phyloP scores from a whole-genome alignment of 23 tunicate genomes.

The Corella eumyota region DNA sequence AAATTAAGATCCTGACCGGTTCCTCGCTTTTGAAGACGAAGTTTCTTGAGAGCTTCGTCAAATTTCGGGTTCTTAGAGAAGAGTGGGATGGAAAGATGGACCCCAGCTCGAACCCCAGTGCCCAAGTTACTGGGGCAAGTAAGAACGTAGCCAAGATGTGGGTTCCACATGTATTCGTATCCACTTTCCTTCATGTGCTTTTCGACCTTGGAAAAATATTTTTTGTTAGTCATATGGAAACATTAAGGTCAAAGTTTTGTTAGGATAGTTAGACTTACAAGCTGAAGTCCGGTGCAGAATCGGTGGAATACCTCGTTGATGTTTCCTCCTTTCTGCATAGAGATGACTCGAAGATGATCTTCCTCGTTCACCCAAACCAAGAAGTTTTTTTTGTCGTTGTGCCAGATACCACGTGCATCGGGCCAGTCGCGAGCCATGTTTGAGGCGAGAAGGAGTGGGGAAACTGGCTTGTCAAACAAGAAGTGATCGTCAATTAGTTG shows the following conservation, averaged over 20 bases:
- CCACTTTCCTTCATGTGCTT: conserved; percentile 50
- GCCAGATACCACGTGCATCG: conserved; percentile 94
- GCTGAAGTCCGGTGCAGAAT: conserved; percentile 72
- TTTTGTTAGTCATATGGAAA: too few relatives aligned
- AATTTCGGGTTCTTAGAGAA: too few relatives aligned
- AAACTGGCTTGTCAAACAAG: conserved; percentile 94
- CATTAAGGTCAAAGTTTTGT: too few relatives aligned
- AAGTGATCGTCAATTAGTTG: conserved; percentile 71
- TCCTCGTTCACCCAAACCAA: conserved; percentile 94
- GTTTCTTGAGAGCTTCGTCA: too few relatives aligned
- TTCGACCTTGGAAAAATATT: conserved; percentile 78
- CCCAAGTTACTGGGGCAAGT: conserved; percentile 84
- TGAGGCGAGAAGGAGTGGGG: conserved; percentile 84
- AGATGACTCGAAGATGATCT: conserved; percentile 87
- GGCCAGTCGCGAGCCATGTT: conserved; percentile 99
- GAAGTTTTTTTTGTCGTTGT: conserved; percentile 94
- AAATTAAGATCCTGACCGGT: too few relatives aligned
- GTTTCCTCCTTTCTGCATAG: conserved; percentile 93
- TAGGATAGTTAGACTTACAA: too few relatives aligned
- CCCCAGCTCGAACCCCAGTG: conserved; percentile 72
- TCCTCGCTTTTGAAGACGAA: conserved; percentile 54
- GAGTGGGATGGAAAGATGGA: conserved; percentile 63
- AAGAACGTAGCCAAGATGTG: conserved; percentile 79
- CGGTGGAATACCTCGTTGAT: conserved; percentile 66
- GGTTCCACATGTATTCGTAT: conserved; percentile 65